Conservation (phyloP, 2,888 invertebrate species). For the Scelioninae gen. 1 region DNA sequence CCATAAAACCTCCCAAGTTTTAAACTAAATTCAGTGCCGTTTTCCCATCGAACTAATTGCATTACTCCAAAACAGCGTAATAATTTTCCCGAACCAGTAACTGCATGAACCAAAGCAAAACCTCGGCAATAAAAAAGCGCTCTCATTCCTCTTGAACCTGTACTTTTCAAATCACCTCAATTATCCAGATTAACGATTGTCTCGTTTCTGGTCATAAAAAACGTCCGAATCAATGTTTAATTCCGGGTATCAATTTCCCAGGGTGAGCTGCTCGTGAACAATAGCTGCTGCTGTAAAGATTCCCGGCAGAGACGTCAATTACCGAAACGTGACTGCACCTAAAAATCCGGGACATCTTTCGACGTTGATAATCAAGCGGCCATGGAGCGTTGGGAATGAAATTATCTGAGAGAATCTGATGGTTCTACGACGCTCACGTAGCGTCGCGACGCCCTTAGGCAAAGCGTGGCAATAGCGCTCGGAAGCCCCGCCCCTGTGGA, state of each 20-base stretch:
- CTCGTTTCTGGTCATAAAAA: conserved; percentile 33
- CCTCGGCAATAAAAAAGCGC: conserved; percentile 1
- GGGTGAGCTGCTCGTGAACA: conserved; percentile 13
- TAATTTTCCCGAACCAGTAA: not conserved
- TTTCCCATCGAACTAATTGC: no score
- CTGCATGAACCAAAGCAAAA: not conserved
- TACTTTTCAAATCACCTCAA: conserved; percentile 29
- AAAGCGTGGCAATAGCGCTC: conserved; percentile 73
- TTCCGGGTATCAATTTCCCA: conserved; percentile 50
- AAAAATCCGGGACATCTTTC: conserved; percentile 42
- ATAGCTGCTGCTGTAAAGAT: conserved; percentile 54
- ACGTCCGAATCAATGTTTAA: conserved; percentile 22
- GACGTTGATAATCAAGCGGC: conserved; percentile 58
- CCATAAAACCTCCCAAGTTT: no score
- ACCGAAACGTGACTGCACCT: conserved; percentile 50
- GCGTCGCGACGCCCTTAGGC: conserved; percentile 80
- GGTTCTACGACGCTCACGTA: conserved; percentile 68
- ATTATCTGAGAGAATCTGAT: conserved; percentile 59
- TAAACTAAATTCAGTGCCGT: no score
- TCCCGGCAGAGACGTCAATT: conserved; percentile 48
- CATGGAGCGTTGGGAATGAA: conserved; percentile 62
- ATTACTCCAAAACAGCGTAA: no score
- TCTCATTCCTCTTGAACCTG: conserved; percentile 12
- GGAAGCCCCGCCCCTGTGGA: conserved; percentile 79
- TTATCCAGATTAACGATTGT: conserved; percentile 41